Conservation (phyloP, 2,888 invertebrate species). For the Hypomecis punctinalis region DNA sequence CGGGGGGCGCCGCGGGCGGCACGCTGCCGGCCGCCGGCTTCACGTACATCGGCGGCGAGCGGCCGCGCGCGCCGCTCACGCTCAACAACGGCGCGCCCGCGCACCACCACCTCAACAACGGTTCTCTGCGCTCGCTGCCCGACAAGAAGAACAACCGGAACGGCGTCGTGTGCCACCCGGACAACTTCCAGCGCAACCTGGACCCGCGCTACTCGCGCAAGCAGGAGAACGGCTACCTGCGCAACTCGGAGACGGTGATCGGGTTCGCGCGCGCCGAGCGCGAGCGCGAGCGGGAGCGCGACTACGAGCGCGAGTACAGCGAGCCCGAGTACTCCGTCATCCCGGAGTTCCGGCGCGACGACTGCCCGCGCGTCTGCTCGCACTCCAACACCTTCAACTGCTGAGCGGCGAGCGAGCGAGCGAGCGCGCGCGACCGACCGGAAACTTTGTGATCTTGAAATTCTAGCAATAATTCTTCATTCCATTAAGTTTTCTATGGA, state of each 20-base stretch:
- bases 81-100: conserved; percentile 82
- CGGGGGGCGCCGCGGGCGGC: conserved; percentile 85
- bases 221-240: conserved; percentile 82
- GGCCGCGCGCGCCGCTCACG: conserved; percentile 79
- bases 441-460: conserved; percentile 83
- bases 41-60: conserved; percentile 90
- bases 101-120: conserved; percentile 80
- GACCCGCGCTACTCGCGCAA: conserved; percentile 80
- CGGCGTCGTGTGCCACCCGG: conserved; percentile 77
- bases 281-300: conserved; percentile 66
- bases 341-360: conserved; percentile 73
- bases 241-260: conserved; percentile 76
- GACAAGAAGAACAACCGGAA: conserved; percentile 80
- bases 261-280: conserved; percentile 73
- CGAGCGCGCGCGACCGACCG: conserved; percentile 57
- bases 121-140: conserved; percentile 78
- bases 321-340: conserved; percentile 83
- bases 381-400: conserved; percentile 84
- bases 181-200: conserved; percentile 81
- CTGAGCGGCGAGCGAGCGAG: conserved; percentile 60
- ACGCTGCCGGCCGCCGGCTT: conserved; percentile 90
- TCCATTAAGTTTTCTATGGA: conserved; percentile 81
- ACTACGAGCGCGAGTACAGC: conserved; percentile 66
- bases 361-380: conserved; percentile 74
- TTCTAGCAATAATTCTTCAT: conserved; percentile 85